These are phyloP conservation scores for Micropoecilia bifurca DNA, from an alignment of 2,797 vertebrate genomes.

Conservation along the genomic window DNA sequence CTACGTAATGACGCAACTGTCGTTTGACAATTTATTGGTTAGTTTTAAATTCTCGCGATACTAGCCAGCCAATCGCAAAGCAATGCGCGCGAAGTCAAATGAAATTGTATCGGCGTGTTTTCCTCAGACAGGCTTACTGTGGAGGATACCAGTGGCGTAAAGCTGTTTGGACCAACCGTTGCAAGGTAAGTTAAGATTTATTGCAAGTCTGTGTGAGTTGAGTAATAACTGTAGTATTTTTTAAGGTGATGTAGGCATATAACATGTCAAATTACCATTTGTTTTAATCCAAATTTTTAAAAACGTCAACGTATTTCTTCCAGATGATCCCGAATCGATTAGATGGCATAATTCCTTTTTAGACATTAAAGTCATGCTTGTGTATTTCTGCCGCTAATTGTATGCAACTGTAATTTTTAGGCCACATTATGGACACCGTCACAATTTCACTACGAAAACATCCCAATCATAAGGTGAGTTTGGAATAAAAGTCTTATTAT, in stretches of 20 bases:
- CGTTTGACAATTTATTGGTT: slow-evolving; percentile 58
- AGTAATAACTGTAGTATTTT: neutral
- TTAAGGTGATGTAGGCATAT: neutral
- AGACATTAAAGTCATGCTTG: neutral
- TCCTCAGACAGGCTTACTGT: neutral
- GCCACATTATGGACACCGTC: slow-evolving; percentile 60
- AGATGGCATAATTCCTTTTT: neutral
- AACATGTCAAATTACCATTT: neutral
- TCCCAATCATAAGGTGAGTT: slow-evolving; percentile 56
- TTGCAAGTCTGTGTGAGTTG: neutral
- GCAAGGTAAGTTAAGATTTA: slow-evolving; percentile 21
- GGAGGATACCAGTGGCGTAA: neutral
- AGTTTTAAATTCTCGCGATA: slow-evolving; percentile 45
- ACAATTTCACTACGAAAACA: slow-evolving; percentile 39
- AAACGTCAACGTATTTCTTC: neutral
- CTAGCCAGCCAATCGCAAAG: slow-evolving; percentile 27
- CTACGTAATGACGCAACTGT: neutral
- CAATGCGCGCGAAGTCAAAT: slow-evolving; percentile 66
- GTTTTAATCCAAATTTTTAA: neutral
- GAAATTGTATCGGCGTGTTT: neutral
- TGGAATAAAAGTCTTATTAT: neutral
- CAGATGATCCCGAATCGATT: neutral
- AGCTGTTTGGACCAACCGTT: too few species aligned
- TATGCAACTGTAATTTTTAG: neutral
- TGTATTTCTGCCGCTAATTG: slow-evolving; percentile 10